Percentiles rank a stretch among this genome's conserved stretches.
phyloP scores from a whole-genome alignment of 1,140 invertebrate genomes.

The Hestina assimilis region DNA sequence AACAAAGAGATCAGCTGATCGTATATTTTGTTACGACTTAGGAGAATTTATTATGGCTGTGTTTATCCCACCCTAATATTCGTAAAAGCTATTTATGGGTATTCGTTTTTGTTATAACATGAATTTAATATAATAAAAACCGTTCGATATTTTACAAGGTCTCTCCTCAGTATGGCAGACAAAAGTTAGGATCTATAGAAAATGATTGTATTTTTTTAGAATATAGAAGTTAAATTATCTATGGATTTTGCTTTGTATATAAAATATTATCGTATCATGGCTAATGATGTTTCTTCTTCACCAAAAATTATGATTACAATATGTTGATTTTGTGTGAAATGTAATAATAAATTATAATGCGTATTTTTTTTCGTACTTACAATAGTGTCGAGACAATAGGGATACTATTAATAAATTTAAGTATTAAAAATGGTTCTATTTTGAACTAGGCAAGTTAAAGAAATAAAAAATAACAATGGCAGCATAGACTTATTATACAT shows the following conservation, averaged over 20 bases:
- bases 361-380: no score
- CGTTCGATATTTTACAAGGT: conserved; percentile 51
- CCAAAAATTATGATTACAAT: no score
- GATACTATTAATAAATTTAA: no score
- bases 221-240: background rate
- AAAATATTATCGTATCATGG: background rate
- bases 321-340: no score
- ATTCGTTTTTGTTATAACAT: conserved; percentile 18
- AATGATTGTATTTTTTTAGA: conserved; percentile 13
- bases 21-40: conserved; percentile 74
- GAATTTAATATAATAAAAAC: conserved; percentile 35
- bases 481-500: no score
- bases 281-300: no score
- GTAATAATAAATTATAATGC: no score
- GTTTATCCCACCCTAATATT: conserved; percentile 17
- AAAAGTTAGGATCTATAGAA: conserved; percentile 26
- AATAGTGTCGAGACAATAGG: no score
- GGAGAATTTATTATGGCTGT: conserved; percentile 46
- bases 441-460: no score
- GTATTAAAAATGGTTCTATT: no score
- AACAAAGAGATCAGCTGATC: conserved; percentile 91
- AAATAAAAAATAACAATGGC: no score
- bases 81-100: conserved; percentile 2
- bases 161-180: conserved; percentile 57
- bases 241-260: background rate